A percentile compares a stretch with the other conserved stretches of the same genome.
Evolutionary conservation across 2,113 vertebrate species (phyloP).

Genomic region (Nesogale talazaci): DNA sequence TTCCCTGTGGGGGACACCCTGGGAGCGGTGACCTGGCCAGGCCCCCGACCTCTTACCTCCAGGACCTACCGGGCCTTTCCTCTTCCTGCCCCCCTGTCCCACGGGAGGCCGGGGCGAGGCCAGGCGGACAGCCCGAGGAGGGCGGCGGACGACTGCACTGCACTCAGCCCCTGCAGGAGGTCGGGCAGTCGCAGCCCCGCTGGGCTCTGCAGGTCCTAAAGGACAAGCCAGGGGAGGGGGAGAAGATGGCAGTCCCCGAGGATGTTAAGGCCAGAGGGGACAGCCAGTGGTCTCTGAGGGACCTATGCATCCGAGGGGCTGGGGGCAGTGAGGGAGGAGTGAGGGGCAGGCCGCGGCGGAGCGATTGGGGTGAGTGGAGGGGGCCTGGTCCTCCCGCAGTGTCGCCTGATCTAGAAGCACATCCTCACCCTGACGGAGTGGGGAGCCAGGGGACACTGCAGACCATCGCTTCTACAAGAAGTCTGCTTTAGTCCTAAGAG

Average conservation of each 20-base stretch:
- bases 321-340: neutral
- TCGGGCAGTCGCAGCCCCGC: neutral
- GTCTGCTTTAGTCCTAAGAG: neutral
- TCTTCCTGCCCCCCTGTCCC: too few relatives aligned
- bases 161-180: neutral
- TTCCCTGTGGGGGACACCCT: neutral
- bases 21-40: neutral
- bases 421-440: neutral
- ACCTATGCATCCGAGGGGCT: neutral
- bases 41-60: neutral
- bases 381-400: neutral
- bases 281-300: neutral
- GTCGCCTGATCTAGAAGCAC: too few relatives aligned
- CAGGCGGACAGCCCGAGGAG: too few relatives aligned
- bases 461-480: neutral
- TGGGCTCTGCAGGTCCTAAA: neutral
- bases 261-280: too few relatives aligned
- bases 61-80: neutral
- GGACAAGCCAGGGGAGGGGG: neutral
- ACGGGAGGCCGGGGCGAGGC: neutral
- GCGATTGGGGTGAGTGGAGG: neutral
- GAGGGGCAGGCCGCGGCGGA: too few relatives aligned
- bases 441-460: neutral
- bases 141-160: too few relatives aligned
- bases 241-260: neutral